phyloP scores from a whole-genome alignment of 2,888 invertebrate genomes.

The Eueremaeus valkanovi region DNA sequence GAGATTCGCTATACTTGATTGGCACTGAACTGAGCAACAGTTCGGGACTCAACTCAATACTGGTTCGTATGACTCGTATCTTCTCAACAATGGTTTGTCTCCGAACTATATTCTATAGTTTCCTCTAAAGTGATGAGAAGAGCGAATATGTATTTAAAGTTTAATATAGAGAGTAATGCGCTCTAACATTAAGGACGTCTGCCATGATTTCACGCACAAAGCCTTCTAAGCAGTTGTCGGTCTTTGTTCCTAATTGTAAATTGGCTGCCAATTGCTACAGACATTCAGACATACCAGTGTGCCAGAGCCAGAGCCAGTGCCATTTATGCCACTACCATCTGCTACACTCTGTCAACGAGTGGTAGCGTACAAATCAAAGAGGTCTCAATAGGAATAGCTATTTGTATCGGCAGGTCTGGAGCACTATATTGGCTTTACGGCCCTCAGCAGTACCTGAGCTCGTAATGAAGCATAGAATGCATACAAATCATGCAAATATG shows the following conservation, averaged over 20 bases:
- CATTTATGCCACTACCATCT: conserved; percentile 10
- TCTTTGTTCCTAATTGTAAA: too few species aligned
- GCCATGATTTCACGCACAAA: conserved; percentile 30
- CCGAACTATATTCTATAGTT: neutral
- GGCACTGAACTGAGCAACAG: conserved; percentile 1
- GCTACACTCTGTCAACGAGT: conserved; percentile 5
- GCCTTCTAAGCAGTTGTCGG: conserved; percentile 1
- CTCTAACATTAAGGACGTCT: neutral
- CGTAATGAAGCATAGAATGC: neutral
- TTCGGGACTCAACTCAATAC: neutral
- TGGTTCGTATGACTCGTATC: conserved; percentile 5
- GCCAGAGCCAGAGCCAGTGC: too few species aligned
- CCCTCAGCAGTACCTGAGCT: neutral
- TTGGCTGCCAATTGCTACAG: too few species aligned
- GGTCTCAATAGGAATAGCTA: neutral
- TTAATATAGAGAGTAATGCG: conserved; percentile 21
- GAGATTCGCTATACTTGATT: conserved; percentile 24
- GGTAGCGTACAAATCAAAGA: neutral
- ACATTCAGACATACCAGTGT: too few species aligned
- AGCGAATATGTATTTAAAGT: neutral
- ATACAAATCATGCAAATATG: conserved; percentile 12
- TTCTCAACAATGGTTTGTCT: conserved; percentile 16
- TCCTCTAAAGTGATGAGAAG: neutral
- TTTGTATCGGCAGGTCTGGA: neutral
- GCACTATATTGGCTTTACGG: neutral